Percentiles rank a stretch among this genome's conserved stretches.
These are phyloP conservation scores for Symphodus melops DNA, from an alignment of 2,113 vertebrate genomes.

Conservation along the genomic window DNA sequence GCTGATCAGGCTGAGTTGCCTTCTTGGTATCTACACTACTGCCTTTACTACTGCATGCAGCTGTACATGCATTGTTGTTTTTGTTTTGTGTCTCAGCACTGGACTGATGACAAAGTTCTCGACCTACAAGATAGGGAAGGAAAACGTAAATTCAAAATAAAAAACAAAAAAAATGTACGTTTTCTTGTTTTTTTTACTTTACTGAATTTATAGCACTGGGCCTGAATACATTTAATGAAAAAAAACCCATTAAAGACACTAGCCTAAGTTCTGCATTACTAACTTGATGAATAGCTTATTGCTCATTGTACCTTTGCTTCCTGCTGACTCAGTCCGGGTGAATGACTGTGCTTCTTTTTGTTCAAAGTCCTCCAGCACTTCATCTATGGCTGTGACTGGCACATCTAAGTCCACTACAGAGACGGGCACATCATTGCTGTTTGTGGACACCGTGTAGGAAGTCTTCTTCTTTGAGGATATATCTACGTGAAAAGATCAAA, in stretches of 20 bases:
- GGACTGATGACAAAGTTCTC: constrained; percentile 19
- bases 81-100: constrained; percentile 74
- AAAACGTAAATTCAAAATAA: constrained; percentile 13
- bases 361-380: constrained; percentile 79
- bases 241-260: not conserved
- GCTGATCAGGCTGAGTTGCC: constrained; percentile 30
- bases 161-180: not conserved
- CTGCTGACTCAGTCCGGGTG: constrained; percentile 25
- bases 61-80: constrained; percentile 85
- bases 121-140: constrained; percentile 31
- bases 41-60: constrained; percentile 53
- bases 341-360: constrained; percentile 53
- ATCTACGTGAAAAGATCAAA: constrained; percentile 16
- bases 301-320: constrained; percentile 53
- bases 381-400: constrained; percentile 94
- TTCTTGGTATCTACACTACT: constrained; percentile 32
- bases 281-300: not conserved
- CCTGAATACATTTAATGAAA: not conserved
- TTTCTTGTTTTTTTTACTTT: not conserved
- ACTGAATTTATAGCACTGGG: not conserved
- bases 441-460: constrained; percentile 57
- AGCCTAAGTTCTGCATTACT: not conserved
- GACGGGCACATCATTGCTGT: constrained; percentile 42
- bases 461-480: constrained; percentile 42
- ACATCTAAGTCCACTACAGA: constrained; percentile 81